Evolutionary conservation across 2,113 vertebrate genomes (phyloP).

Genomic region (Amazona guildingii): DNA sequence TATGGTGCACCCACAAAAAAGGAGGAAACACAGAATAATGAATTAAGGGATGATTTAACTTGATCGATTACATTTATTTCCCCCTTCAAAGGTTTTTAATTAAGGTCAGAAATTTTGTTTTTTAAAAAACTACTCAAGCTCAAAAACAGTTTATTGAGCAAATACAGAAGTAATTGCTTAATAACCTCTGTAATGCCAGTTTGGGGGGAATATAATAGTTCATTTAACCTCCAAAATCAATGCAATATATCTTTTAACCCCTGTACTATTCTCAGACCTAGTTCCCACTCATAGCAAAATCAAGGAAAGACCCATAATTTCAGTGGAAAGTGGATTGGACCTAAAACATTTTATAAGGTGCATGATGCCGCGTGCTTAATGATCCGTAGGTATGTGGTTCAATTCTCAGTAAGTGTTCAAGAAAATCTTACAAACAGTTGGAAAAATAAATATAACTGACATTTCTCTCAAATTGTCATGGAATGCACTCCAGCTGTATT

Average conservation of each 20-base stretch:
- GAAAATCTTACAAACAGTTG: constrained; percentile 8
- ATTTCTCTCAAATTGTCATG: constrained; percentile 4
- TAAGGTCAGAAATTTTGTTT: neutral
- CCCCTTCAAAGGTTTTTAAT: neutral
- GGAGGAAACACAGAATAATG: neutral
- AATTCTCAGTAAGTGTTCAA: neutral
- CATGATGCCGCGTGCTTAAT: neutral
- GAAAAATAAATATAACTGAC: constrained; percentile 38
- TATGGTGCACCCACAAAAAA: neutral
- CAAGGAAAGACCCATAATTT: neutral
- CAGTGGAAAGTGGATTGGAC: neutral
- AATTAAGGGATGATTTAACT: neutral
- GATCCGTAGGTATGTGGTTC: neutral
- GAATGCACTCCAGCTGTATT: constrained; percentile 33
- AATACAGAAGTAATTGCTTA: neutral
- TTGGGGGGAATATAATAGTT: neutral
- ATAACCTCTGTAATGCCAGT: neutral
- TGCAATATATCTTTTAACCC: neutral
- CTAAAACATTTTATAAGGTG: neutral
- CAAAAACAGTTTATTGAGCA: neutral
- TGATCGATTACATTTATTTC: neutral
- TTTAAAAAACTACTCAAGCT: neutral
- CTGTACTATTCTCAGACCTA: neutral
- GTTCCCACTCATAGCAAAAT: neutral
- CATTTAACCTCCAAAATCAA: neutral